Evolutionary conservation across 2,113 vertebrate species (phyloP).

Genomic region (Suncus etruscus): DNA sequence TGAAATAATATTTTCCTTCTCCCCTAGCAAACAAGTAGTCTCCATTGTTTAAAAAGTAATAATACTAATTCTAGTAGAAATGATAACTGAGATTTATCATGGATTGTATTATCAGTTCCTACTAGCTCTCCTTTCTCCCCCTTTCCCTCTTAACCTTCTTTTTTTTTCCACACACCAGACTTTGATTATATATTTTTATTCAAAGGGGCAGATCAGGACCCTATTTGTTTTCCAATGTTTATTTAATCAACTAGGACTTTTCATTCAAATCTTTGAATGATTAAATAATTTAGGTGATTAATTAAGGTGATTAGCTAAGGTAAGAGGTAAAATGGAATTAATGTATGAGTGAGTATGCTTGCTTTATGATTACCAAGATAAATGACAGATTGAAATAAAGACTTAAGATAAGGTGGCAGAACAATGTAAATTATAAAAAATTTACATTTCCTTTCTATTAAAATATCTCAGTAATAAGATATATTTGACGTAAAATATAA

Average conservation of each 20-base stretch:
- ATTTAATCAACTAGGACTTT: slow-evolving; percentile 82
- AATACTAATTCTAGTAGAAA: slow-evolving; percentile 48
- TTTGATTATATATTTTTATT: not conserved
- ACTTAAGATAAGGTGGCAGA: slow-evolving; percentile 76
- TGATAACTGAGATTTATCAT: not conserved
- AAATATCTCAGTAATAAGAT: slow-evolving; percentile 54
- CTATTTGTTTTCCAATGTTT: slow-evolving; percentile 80
- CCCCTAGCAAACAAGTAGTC: slow-evolving; percentile 28
- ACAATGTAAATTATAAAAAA: slow-evolving; percentile 76
- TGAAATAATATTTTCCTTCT: not conserved
- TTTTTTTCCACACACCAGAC: not conserved
- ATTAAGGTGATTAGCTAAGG: slow-evolving; percentile 60
- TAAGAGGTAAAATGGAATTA: slow-evolving; percentile 73
- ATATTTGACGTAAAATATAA: slow-evolving; percentile 81
- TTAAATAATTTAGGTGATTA: slow-evolving; percentile 66
- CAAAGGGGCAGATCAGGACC: slow-evolving; percentile 17
- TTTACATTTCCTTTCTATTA: slow-evolving; percentile 76
- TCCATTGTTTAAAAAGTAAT: slow-evolving; percentile 52
- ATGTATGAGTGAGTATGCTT: slow-evolving; percentile 63
- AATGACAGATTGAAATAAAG: slow-evolving; percentile 27
- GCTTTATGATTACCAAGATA: slow-evolving; percentile 75
- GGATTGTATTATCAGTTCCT: too few species aligned
- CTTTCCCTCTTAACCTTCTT: not conserved
- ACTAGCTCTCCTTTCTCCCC: too few species aligned
- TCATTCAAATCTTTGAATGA: slow-evolving; percentile 58